Evolutionary conservation across 2,797 vertebrate species (phyloP), one percentile per base, ranked within the genome.

Genomic region (Eidolon dupreanum): DNA sequence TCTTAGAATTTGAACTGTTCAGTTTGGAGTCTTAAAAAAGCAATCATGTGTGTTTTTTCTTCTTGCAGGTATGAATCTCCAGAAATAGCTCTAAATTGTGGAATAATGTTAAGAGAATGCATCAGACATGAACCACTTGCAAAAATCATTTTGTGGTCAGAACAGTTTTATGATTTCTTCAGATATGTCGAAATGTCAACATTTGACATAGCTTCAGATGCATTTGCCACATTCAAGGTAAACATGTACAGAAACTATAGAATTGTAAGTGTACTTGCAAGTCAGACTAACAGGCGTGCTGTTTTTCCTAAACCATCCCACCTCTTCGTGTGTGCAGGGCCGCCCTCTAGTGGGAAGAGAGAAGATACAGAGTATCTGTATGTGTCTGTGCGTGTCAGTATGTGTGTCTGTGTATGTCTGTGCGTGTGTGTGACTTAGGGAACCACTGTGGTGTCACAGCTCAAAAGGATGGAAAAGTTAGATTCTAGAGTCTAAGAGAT

Each of bases 121-220:
- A 99, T 99, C 98, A 98, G 99, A 97, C 99, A 99, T 20, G 99
- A 99, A 63, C 99, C 99, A 0, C 98, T 99, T 97, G 99, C 99
- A 96, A 99, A 99, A 99, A 99, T 99, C 98, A 99, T 99, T 38
- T 98, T 99, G 98, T 99, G 98, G 98, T 99, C 99, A 0, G 99
- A 99, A 97, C 99, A 99, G 96, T 99, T 99, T 98, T 99, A 99
- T 1, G 99, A 99, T 98, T 99, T 99, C 99, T 99, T 99, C 99
- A 99, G 99, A 99, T 99, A 99, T 0, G 99, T 99, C 92, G 99
- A 99, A 98, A 99, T 99, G 99, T 99, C 99, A 91, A 99, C 99
- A 0, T 99, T 99, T 82, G 99, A 99, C 98, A 99, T 99, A 0
- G 99, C 99, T 98, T 99, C 99, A 0, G 99, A 99, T 79, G 99